Evolutionary conservation across 1,140 invertebrate genomes (phyloP).

Genomic region (Leptonema lineaticorne): DNA sequence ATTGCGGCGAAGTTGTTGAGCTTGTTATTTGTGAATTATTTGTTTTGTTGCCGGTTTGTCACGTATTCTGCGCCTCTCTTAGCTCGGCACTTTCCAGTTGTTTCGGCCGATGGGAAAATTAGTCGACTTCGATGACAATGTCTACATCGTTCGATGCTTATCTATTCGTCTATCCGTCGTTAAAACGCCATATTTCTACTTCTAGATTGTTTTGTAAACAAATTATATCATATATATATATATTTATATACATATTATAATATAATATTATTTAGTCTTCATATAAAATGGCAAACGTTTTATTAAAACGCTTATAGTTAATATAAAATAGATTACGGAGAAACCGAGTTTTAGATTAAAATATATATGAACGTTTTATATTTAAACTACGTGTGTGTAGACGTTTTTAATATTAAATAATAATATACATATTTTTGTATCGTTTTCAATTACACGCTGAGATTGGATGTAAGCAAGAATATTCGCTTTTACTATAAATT

Average conservation of each 20-base stretch:
- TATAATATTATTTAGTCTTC: too few species aligned
- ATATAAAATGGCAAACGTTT: too few species aligned
- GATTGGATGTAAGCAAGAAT: too few species aligned
- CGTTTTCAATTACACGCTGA: too few species aligned
- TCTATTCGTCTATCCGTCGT: background rate
- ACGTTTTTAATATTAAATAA: too few species aligned
- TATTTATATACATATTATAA: background rate
- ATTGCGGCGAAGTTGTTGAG: slow-evolving; percentile 10
- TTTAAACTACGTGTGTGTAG: too few species aligned
- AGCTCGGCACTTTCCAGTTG: background rate
- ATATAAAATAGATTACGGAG: too few species aligned
- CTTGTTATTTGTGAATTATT: slow-evolving; percentile 16
- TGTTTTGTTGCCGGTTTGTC: slow-evolving; percentile 11
- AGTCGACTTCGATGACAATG: background rate
- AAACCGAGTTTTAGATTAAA: too few species aligned
- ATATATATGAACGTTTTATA: too few species aligned
- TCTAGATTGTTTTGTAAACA: background rate
- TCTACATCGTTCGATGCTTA: background rate
- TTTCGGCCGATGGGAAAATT: slow-evolving; percentile 5
- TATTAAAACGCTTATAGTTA: too few species aligned
- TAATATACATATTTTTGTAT: too few species aligned
- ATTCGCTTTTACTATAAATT: too few species aligned
- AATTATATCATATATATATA: background rate
- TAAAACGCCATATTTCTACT: background rate
- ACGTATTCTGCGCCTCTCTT: background rate